Conservation (phyloP, 2,113 vertebrate genomes). For the Cryptoleucopteryx plumbea region DNA sequence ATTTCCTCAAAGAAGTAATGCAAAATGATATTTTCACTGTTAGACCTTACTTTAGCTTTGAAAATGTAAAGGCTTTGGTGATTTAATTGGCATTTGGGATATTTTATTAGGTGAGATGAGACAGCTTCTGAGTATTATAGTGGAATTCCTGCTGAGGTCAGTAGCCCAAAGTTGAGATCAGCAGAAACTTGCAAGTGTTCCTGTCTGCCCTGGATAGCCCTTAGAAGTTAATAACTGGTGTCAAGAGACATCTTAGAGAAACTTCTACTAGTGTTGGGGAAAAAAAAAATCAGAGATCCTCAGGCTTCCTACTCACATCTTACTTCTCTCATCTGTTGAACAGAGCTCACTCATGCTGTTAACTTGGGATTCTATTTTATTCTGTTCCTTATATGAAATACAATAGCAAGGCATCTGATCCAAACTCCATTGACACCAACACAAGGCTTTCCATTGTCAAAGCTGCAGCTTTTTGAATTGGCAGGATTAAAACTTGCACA, state of each 20-base stretch:
- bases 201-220: neutral
- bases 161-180: neutral
- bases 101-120: neutral
- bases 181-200: neutral
- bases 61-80: neutral
- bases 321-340: neutral
- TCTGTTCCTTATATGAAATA: neutral
- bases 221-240: neutral
- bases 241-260: neutral
- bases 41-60: neutral
- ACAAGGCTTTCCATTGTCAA: neutral
- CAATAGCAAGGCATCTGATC: neutral
- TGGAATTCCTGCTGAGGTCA: neutral
- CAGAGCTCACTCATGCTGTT: neutral
- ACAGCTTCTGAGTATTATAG: neutral
- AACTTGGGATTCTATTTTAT: neutral
- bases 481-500: neutral
- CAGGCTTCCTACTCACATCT: neutral
- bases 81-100: neutral
- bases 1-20: neutral
- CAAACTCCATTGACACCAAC: neutral
- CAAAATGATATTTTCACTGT: neutral
- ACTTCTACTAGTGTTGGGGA: neutral
- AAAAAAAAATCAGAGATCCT: neutral
- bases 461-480: neutral